Base-by-base conservation (phyloP, 2,888 invertebrate genomes). In the Alsophila aescularia region DNA sequence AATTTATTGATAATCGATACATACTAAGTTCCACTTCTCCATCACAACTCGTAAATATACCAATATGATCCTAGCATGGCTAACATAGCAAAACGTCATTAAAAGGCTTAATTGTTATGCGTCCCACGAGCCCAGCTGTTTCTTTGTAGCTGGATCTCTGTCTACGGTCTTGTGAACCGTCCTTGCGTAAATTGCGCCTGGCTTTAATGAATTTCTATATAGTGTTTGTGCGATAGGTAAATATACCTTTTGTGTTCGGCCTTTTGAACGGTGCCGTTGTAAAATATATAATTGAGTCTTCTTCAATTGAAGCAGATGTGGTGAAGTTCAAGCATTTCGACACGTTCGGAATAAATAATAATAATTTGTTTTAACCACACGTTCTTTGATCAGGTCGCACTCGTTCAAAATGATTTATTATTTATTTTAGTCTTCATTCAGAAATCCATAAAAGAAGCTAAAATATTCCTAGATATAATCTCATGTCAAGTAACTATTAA, bases 181-280 rank as follows among this genome's bases (percentile, higher is more conserved):
- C 50, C 44, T 45, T 45, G 50, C 56, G 66, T 66, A 65, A 64
- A 69, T 65, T 62, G 61, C 56, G 61, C 53, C 57, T 32, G 55
- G 62, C 55, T 68, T 66, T 68, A 68, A 68, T 68, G 66, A 66
- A 64, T 62, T 68, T 68, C 63, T 66, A 60, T 66, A 61, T 53
- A 58, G 53, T 52, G 61, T 56, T 57, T 48, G 53, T 48, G 47
- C 50, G 44, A 50, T 61, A 45, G 51, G 55, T 59, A 57, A 48
- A 48, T 57, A 48, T 52, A 57, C 52, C 55, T 56, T 56, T 51
- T 55, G 55, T 54, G 40, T 50, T 44, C 41, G 36, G 41, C 45
- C 50, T 51, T 56, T 56, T 56, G 45, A 51, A 42, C 55, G 41
- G 40, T 27, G 34, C 31, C 39, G 39, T 27, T 29, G 44, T 54